These are phyloP conservation scores for rabbit (Oryctolagus cuniculus) DNA, from an alignment of 2,113 vertebrate species.

Conservation along the genomic window DNA sequence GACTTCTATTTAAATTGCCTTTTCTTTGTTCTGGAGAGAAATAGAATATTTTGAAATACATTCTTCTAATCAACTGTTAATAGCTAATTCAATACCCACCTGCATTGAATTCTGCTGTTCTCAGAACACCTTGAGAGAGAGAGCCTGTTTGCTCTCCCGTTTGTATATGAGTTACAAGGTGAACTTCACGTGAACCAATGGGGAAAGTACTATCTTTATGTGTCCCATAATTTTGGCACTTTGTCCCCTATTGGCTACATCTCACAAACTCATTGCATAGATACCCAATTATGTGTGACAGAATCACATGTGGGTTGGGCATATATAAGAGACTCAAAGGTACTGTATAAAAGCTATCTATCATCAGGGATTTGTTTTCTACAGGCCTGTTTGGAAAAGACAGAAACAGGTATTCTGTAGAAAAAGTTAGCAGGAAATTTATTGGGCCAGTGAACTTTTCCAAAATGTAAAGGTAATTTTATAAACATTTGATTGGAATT, in stretches of 20 bases:
- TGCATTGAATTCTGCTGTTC: slow-evolving; percentile 56
- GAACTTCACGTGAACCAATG: slow-evolving; percentile 58
- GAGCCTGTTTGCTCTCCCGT: slow-evolving; percentile 15
- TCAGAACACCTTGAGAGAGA: slow-evolving; percentile 64
- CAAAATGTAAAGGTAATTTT: not conserved
- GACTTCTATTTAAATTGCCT: slow-evolving; percentile 61
- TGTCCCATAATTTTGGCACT: slow-evolving; percentile 36
- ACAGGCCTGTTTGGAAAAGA: not conserved
- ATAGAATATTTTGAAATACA: slow-evolving; percentile 64
- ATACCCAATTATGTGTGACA: not conserved
- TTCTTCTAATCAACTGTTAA: slow-evolving; percentile 77
- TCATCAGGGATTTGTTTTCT: not conserved
- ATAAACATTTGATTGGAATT: not conserved
- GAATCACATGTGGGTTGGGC: not conserved
- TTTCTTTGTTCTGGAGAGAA: slow-evolving; percentile 74
- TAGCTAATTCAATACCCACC: slow-evolving; percentile 72
- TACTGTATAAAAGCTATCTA: not conserved
- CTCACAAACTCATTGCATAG: not conserved
- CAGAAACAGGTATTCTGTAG: not conserved
- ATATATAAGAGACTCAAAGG: not conserved
- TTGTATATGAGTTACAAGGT: slow-evolving; percentile 51
- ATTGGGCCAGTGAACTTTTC: not conserved
- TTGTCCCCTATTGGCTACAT: not conserved
- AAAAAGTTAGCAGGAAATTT: not conserved
- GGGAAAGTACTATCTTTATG: slow-evolving; percentile 40